These are phyloP conservation scores for Lomographa bimaculata DNA, from an alignment of 2,888 invertebrate genomes.

Conservation along the genomic window DNA sequence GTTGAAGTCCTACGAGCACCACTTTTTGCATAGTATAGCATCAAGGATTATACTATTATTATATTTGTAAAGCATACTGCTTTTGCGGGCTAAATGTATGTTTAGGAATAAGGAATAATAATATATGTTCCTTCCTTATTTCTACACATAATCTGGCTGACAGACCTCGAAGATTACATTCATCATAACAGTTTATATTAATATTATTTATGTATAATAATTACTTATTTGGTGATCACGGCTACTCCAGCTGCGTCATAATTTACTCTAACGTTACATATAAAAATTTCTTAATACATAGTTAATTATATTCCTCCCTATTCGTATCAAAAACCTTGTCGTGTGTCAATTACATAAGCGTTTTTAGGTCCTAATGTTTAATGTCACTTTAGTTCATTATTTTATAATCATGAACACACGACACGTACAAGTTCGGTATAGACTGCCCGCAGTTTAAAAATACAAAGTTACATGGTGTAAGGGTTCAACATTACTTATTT, in stretches of 20 bases:
- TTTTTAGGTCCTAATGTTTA: slow-evolving; percentile 8
- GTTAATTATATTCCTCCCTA: slow-evolving; percentile 23
- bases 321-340: slow-evolving; percentile 33
- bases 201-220: slow-evolving; percentile 41
- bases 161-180: slow-evolving; percentile 40
- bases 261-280: slow-evolving; percentile 50
- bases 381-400: slow-evolving; percentile 8
- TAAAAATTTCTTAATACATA: slow-evolving; percentile 44
- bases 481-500: too few species aligned
- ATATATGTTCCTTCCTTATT: too few species aligned
- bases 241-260: slow-evolving; percentile 48
- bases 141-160: slow-evolving; percentile 36
- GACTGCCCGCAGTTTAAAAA: slow-evolving; percentile 1
- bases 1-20: too few species aligned
- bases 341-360: slow-evolving; percentile 20
- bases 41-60: too few species aligned
- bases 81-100: too few species aligned
- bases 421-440: slow-evolving; percentile 15
- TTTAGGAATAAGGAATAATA: too few species aligned
- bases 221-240: slow-evolving; percentile 56
- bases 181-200: slow-evolving; percentile 44
- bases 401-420: slow-evolving; percentile 24
- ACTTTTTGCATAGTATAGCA: too few species aligned
- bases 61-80: too few species aligned
- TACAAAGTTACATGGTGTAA: too few species aligned